phyloP scores from a whole-genome alignment of 2,797 vertebrate genomes.

The Phrynocephalus guinanensis region DNA sequence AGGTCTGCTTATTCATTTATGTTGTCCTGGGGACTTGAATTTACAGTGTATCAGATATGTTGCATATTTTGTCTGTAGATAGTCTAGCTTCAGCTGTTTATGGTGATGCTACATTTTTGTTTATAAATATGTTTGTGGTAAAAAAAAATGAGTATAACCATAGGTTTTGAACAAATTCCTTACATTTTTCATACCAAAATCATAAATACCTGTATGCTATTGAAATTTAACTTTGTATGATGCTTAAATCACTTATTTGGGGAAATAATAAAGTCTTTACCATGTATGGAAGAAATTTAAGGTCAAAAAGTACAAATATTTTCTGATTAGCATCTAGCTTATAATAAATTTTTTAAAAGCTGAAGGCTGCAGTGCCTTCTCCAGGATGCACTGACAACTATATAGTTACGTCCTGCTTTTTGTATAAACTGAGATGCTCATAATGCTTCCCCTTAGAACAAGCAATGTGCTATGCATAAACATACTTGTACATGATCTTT shows the following conservation, averaged over 20 bases:
- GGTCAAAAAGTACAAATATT: slow-evolving; percentile 80
- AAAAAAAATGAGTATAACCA: slow-evolving; percentile 92
- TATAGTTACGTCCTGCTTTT: slow-evolving; percentile 90
- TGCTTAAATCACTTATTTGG: slow-evolving; percentile 92
- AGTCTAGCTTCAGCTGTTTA: slow-evolving; percentile 95
- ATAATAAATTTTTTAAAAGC: slow-evolving; percentile 82
- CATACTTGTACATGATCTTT: slow-evolving; percentile 91
- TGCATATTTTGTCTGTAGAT: slow-evolving; percentile 97
- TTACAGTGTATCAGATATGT: slow-evolving; percentile 93
- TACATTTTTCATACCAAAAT: slow-evolving; percentile 91
- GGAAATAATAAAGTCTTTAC: slow-evolving; percentile 86
- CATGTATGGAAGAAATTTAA: slow-evolving; percentile 85
- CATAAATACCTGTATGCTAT: slow-evolving; percentile 95
- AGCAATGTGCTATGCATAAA: slow-evolving; percentile 96
- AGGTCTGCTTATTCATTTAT: slow-evolving; percentile 82
- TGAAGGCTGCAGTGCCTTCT: slow-evolving; percentile 77
- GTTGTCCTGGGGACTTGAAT: slow-evolving; percentile 91
- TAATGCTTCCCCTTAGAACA: slow-evolving; percentile 90
- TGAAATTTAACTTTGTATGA: slow-evolving; percentile 91
- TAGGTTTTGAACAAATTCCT: slow-evolving; percentile 92
- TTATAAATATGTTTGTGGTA: slow-evolving; percentile 96
- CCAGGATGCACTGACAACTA: slow-evolving; percentile 89
- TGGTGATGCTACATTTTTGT: slow-evolving; percentile 88
- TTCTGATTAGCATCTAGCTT: slow-evolving; percentile 84
- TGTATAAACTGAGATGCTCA: slow-evolving; percentile 91